phyloP scores from a whole-genome alignment of 2,888 invertebrate species.

The Leuctra nigra region DNA sequence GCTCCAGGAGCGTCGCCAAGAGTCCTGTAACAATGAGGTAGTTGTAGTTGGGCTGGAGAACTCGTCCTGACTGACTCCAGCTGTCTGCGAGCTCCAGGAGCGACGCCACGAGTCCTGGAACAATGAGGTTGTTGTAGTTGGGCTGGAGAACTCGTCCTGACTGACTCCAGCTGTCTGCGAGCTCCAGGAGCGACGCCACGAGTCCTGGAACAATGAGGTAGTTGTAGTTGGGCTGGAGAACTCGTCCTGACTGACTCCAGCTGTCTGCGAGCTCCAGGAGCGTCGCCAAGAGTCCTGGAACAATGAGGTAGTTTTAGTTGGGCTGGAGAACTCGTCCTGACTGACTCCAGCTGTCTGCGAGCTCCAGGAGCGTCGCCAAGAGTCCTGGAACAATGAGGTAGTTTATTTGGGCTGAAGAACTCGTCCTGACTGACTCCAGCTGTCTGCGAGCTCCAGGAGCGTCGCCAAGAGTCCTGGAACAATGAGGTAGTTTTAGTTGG shows the following conservation, averaged over 20 bases:
- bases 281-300: conserved; percentile 60
- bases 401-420: too few species aligned
- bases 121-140: too few species aligned
- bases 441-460: conserved; percentile 75
- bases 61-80: conserved; percentile 77
- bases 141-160: conserved; percentile 70
- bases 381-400: conserved; percentile 48
- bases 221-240: too few species aligned
- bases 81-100: conserved; percentile 71
- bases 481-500: too few species aligned
- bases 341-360: conserved; percentile 67
- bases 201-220: conserved; percentile 48
- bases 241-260: conserved; percentile 74
- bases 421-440: conserved; percentile 74
- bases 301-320: too few species aligned
- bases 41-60: conserved; percentile 49
- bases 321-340: too few species aligned
- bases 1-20: conserved; percentile 71
- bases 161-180: conserved; percentile 67
- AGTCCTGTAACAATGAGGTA: too few species aligned
- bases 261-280: conserved; percentile 74
- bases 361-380: conserved; percentile 71
- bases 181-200: conserved; percentile 71
- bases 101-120: conserved; percentile 60
- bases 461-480: conserved; percentile 57